A percentile compares a stretch with the other conserved stretches of the same genome.
Evolutionary conservation across 2,797 vertebrate genomes (phyloP).

Genomic region (Spinibarbus caldwelli): DNA sequence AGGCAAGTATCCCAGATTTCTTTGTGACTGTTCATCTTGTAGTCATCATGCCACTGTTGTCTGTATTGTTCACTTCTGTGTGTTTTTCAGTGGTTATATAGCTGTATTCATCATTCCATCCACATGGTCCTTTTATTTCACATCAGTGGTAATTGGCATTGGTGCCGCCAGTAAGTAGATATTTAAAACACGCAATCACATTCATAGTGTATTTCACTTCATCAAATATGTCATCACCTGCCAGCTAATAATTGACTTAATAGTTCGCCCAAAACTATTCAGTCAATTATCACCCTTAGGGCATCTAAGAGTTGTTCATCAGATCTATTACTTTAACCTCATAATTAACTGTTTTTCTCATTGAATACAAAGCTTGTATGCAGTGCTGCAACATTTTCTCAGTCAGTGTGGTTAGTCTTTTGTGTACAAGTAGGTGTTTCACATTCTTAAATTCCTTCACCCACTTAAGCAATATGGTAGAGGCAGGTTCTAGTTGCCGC

Average conservation of each 20-base stretch:
- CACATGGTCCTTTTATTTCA: slow-evolving; percentile 82
- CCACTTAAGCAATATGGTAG: too few species aligned
- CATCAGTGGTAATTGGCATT: slow-evolving; percentile 80
- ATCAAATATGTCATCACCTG: not conserved
- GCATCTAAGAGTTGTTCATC: not conserved
- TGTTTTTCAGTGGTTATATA: slow-evolving; percentile 76
- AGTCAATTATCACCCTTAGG: not conserved
- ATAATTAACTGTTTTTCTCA: not conserved
- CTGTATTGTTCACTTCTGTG: slow-evolving; percentile 6
- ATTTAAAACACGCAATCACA: not conserved
- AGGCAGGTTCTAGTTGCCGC: not conserved
- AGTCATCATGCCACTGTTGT: not conserved
- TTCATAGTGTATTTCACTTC: not conserved
- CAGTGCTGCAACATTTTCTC: not conserved
- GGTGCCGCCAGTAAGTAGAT: slow-evolving; percentile 82
- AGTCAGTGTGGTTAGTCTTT: not conserved
- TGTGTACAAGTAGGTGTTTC: not conserved
- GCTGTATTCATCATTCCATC: slow-evolving; percentile 78
- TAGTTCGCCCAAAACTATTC: not conserved
- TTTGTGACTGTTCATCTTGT: not conserved
- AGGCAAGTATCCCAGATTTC: slow-evolving; percentile 70
- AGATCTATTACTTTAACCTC: not conserved
- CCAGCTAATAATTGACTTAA: not conserved
- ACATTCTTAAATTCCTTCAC: not conserved
- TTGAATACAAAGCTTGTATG: too few species aligned